phyloP scores from a whole-genome alignment of 2,797 vertebrate species.

The Leptodactylus fallax region DNA sequence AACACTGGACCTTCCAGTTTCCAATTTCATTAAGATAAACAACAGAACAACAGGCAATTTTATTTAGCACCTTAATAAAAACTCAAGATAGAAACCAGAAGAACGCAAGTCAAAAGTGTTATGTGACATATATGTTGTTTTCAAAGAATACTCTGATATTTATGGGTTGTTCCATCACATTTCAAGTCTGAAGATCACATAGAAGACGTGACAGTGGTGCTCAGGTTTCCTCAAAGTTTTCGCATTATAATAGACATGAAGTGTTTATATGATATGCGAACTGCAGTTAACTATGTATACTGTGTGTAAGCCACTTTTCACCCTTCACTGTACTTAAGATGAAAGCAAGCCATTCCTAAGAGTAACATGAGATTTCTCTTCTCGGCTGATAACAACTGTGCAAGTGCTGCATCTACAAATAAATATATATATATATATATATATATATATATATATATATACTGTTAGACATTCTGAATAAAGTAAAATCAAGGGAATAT shows the following conservation, averaged over 20 bases:
- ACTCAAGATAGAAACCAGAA: background rate
- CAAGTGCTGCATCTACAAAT: background rate
- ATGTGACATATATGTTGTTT: background rate
- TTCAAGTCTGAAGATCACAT: too few relatives aligned
- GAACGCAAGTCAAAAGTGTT: background rate
- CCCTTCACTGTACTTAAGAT: background rate
- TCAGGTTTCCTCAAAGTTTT: background rate
- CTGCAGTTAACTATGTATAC: background rate
- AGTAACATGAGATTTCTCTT: conserved; percentile 66
- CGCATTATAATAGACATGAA: background rate
- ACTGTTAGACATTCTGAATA: too few relatives aligned
- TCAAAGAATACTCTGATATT: background rate
- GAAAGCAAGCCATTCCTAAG: conserved; percentile 68
- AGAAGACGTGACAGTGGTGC: too few relatives aligned
- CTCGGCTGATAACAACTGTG: conserved; percentile 47
- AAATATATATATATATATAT: background rate
- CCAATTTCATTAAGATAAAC: background rate
- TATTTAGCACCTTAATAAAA: background rate
- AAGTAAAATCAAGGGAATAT: too few relatives aligned
- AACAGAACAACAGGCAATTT: background rate
- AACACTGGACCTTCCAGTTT: background rate
- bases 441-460: too few relatives aligned
- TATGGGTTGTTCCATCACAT: background rate
- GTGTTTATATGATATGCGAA: background rate
- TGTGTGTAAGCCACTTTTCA: background rate